Evolutionary conservation across 2,888 invertebrate genomes (phyloP), one percentile per base, ranked within the genome.

Genomic region (Nemotelus nigrinus): DNA sequence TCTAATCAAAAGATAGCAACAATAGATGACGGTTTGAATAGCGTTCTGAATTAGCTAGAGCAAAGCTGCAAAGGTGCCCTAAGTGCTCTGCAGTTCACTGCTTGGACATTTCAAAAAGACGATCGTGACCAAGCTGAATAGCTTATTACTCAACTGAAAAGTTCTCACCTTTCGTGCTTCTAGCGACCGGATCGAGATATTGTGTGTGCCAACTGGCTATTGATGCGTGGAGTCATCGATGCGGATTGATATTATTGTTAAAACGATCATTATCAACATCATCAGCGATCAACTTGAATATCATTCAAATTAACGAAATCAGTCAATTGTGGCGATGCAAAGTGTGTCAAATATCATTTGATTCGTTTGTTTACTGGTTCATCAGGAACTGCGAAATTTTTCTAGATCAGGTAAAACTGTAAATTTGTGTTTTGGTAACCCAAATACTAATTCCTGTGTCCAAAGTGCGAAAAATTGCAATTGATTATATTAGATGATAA

Each of bases 231-330:
- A 57, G 67, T 67, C 67, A 48, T 67, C 50, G 41, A 50, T 39
- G 25, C 47, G 50, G n/a, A 48, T n/a, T 67, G 67, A 8, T 55
- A 70, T 55, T 55, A 70, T 70, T 55, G 55, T 70, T 47, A 43
- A 41, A 53, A 25, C 41, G 47, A 48, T 67, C 70, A 63, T 63
- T 41, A 8, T 3, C 45, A 43, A 68, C 41, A 6, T 50, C 50
- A 41, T 44, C 70, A 55, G 39, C 25, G 55, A 71, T 57, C 57
- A 41, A 44, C 41, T 41, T 74, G 74, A 74, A 74, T 74, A 60
- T 74, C 60, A 60, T 60, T 63, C 60, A 74, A 74, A 74, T 74
- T 74, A 45, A 43, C 74, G 41, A 45, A 74, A 72, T 72, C 72
- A 72, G 74, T 45, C 63, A 63, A 63, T 57, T 48, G 63, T 63